Evolutionary conservation across 2,113 vertebrate species (phyloP).

Genomic region (Chaetura pelagica): DNA sequence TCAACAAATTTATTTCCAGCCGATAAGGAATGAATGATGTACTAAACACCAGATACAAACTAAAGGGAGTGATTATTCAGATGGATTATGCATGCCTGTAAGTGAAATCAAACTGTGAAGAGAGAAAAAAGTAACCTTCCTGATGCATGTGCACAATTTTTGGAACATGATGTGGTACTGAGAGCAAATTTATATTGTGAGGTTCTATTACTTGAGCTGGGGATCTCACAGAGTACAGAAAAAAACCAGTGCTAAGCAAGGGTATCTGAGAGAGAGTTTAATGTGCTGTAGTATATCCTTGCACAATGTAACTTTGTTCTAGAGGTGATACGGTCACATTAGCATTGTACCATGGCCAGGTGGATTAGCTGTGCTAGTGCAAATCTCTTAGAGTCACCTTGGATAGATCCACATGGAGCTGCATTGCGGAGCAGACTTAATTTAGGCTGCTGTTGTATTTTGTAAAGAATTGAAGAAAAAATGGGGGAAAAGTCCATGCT

Average conservation of each 20-base stretch:
- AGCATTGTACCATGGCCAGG: not conserved
- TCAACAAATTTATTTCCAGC: not conserved
- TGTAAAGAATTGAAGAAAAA: not conserved
- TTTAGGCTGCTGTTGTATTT: not conserved
- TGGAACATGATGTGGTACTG: not conserved
- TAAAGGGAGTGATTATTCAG: not conserved
- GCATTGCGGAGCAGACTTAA: not conserved
- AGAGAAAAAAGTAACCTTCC: not conserved
- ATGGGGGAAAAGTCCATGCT: not conserved
- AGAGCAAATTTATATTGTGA: not conserved
- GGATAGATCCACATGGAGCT: not conserved
- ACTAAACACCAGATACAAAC: not conserved
- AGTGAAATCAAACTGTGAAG: not conserved
- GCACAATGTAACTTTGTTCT: not conserved
- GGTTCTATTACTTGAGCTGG: not conserved
- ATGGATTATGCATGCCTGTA: fast-evolving
- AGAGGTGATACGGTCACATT: not conserved
- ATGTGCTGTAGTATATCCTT: not conserved
- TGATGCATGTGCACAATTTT: not conserved
- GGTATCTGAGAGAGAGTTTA: not conserved
- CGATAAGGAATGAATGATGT: not conserved
- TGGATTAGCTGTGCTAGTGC: not conserved
- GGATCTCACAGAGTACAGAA: not conserved
- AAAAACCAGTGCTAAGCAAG: not conserved
- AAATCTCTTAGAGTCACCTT: not conserved